These are phyloP conservation scores for Periplaneta americana DNA, from an alignment of 1,140 invertebrate genomes.

Conservation along the genomic window DNA sequence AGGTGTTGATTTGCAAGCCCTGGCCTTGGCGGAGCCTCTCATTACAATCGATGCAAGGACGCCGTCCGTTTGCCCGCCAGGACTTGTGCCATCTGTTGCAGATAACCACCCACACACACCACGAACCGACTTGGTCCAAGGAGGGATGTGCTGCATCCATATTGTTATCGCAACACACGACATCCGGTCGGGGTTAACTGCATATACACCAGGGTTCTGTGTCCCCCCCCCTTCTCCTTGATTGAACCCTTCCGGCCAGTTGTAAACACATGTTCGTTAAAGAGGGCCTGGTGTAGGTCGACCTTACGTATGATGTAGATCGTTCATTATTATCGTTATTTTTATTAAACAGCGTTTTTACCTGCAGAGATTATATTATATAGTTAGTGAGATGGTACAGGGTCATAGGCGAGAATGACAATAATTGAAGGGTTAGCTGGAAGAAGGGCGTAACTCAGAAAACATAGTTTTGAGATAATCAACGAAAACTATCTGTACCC, in stretches of 20 bases:
- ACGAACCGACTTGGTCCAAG: background rate
- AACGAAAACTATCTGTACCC: no score
- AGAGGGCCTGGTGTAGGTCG: no score
- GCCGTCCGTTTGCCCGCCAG: background rate
- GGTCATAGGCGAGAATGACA: no score
- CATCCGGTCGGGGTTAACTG: background rate
- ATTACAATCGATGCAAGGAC: background rate
- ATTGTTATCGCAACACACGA: background rate
- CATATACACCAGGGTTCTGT: no score
- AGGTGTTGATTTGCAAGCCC: background rate
- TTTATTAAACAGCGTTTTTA: no score
- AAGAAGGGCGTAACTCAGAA: no score
- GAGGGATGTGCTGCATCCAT: background rate
- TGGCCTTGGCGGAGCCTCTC: background rate
- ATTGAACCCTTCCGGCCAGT: background rate
- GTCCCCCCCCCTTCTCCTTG: background rate
- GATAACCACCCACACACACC: background rate
- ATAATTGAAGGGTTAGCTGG: no score
- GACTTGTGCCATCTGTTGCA: background rate
- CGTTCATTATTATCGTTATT: no score
- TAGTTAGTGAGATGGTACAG: no score
- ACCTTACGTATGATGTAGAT: no score
- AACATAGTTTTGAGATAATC: no score
- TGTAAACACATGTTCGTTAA: background rate
- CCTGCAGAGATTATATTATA: no score